These are phyloP conservation scores for Falco columbarius DNA, from an alignment of 2,797 vertebrate genomes.

Conservation along the genomic window DNA sequence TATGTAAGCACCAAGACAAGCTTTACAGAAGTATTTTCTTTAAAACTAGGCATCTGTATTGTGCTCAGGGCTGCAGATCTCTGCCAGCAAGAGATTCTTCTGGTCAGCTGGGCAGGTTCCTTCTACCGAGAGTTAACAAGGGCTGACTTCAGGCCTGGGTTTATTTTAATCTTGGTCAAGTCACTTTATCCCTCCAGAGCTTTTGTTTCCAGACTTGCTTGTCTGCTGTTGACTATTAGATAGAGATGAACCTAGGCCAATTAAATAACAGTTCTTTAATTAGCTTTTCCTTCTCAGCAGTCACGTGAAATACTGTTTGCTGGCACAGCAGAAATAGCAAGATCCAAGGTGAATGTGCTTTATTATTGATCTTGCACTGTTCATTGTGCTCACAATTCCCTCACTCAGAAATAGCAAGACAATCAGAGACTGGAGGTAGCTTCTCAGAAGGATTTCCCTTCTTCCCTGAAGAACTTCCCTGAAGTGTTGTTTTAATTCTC, in stretches of 20 bases:
- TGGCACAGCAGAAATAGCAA: conserved; percentile 30
- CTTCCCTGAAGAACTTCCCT: background rate
- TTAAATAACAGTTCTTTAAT: conserved; percentile 46
- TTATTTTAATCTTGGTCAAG: conserved; percentile 35
- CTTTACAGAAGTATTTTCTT: background rate
- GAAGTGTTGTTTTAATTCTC: conserved; percentile 28
- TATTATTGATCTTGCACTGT: conserved; percentile 6
- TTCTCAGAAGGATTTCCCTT: background rate
- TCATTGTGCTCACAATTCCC: background rate
- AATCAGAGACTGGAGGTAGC: background rate
- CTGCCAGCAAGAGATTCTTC: background rate
- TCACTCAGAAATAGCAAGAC: background rate
- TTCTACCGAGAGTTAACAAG: background rate
- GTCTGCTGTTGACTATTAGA: conserved; percentile 18
- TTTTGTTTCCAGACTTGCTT: background rate
- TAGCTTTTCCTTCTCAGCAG: conserved; percentile 39
- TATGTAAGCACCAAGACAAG: background rate
- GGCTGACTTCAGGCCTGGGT: background rate
- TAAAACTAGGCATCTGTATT: background rate
- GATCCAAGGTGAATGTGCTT: conserved; percentile 17
- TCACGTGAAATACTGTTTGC: conserved; percentile 23
- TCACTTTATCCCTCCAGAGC: conserved; percentile 2
- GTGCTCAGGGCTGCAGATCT: background rate
- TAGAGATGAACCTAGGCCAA: conserved; percentile 36
- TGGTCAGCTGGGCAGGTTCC: background rate